Percentiles rank a stretch among this genome's conserved stretches.
Evolutionary conservation across 2,797 vertebrate genomes (phyloP).

Genomic region (Cyclopterus lumpus): DNA sequence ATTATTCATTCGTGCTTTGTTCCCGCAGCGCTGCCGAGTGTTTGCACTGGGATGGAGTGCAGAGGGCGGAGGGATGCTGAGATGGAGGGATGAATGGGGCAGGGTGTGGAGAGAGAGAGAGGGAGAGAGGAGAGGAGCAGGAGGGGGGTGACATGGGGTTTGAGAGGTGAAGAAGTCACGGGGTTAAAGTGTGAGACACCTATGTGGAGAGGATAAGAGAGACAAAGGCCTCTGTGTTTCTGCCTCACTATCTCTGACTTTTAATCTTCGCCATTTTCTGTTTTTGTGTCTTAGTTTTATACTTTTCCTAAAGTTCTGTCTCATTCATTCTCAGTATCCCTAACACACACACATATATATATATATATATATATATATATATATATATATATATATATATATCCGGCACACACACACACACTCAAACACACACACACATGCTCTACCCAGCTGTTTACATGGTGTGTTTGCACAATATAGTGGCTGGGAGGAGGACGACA

Average conservation of each 20-base stretch:
- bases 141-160: slow-evolving; percentile 25
- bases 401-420: not conserved
- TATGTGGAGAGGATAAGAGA: slow-evolving; percentile 67
- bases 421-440: slow-evolving; percentile 32
- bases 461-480: slow-evolving; percentile 79
- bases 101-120: slow-evolving; percentile 62
- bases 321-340: not conserved
- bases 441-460: slow-evolving; percentile 74
- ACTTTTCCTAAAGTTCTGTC: slow-evolving; percentile 3
- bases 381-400: not conserved
- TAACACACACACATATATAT: slow-evolving; percentile 1
- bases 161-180: slow-evolving; percentile 77
- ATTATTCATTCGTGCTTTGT: slow-evolving; percentile 87
- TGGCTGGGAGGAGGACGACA: slow-evolving; percentile 54
- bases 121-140: not conserved
- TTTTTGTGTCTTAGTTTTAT: not conserved
- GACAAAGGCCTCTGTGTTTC: slow-evolving; percentile 66
- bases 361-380: not conserved
- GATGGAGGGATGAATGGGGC: slow-evolving; percentile 71
- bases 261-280: slow-evolving; percentile 21
- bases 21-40: slow-evolving; percentile 74
- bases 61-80: slow-evolving; percentile 64
- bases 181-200: slow-evolving; percentile 77
- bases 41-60: slow-evolving; percentile 83
- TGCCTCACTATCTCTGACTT: slow-evolving; percentile 44